Percentiles rank a stretch among this genome's conserved stretches.
Conservation (phyloP, 2,113 vertebrate genomes). For the Crotalus helleri region DNA sequence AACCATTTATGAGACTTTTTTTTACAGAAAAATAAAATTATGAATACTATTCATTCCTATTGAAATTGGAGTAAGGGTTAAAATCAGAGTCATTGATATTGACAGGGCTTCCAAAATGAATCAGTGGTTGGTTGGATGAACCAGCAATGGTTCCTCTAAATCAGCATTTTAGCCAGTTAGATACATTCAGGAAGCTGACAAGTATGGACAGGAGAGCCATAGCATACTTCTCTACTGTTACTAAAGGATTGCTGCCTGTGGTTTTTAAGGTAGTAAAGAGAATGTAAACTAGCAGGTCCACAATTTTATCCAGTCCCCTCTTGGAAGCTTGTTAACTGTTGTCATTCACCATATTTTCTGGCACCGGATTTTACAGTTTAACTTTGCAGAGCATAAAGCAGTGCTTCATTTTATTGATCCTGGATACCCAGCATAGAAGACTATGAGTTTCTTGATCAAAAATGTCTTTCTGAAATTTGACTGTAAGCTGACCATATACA, state of each 20-base stretch:
- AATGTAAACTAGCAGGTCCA: not conserved
- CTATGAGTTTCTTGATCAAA: not conserved
- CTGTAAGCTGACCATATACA: not conserved
- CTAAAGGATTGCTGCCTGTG: not conserved
- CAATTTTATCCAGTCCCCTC: not conserved
- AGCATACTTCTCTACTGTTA: not conserved
- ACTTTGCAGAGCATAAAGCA: not conserved
- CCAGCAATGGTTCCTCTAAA: not conserved
- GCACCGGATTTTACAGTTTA: not conserved
- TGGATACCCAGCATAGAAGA: not conserved
- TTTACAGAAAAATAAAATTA: constrained; percentile 20
- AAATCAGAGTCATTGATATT: not conserved
- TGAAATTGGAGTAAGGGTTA: not conserved
- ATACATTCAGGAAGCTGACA: not conserved
- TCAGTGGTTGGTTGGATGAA: not conserved
- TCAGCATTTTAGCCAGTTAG: not conserved
- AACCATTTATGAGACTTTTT: constrained; percentile 19
- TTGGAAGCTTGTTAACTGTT: not conserved
- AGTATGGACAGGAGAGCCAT: not conserved
- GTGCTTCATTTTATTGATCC: not conserved
- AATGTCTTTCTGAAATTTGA: not conserved
- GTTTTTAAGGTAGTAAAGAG: not conserved
- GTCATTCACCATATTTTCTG: not conserved
- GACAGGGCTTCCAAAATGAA: not conserved
- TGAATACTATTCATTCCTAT: not conserved